These are phyloP conservation scores for Lingula anatina DNA, from an alignment of 2,888 invertebrate genomes.

Conservation along the genomic window DNA sequence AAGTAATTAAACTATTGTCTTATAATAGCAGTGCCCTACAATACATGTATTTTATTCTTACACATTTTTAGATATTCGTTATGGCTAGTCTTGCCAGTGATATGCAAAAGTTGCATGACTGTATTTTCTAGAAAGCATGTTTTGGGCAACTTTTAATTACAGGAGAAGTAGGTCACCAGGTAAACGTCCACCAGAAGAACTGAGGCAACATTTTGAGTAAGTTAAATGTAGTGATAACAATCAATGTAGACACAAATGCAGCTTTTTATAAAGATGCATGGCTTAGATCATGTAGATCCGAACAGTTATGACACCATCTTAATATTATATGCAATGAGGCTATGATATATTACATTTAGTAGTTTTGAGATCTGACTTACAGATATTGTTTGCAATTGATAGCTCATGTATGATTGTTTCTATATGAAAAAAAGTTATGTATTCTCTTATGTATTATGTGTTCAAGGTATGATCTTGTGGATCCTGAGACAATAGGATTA, in stretches of 20 bases:
- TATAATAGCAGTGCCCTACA: no score
- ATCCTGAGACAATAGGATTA: slow-evolving; percentile 38
- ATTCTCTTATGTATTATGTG: neutral
- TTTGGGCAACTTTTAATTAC: no score
- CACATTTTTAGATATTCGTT: no score
- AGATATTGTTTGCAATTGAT: neutral
- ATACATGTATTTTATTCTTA: no score
- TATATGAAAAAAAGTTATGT: neutral
- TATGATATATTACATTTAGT: neutral
- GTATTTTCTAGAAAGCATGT: no score
- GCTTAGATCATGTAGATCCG: no score
- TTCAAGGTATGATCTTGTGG: slow-evolving; percentile 28
- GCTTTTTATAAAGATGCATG: no score
- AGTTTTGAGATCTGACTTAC: neutral
- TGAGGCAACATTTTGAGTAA: slow-evolving; percentile 45
- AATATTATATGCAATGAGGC: neutral
- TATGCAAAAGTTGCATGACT: no score
- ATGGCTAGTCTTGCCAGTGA: no score
- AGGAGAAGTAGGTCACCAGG: slow-evolving; percentile 44
- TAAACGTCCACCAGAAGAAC: slow-evolving; percentile 40
- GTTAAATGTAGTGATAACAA: slow-evolving; percentile 5
- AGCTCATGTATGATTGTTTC: neutral
- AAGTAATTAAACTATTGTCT: no score
- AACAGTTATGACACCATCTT: no score
- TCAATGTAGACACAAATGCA: no score